These are phyloP conservation scores for Tachystola acroxantha DNA, from an alignment of 2,888 invertebrate genomes.

Conservation along the genomic window DNA sequence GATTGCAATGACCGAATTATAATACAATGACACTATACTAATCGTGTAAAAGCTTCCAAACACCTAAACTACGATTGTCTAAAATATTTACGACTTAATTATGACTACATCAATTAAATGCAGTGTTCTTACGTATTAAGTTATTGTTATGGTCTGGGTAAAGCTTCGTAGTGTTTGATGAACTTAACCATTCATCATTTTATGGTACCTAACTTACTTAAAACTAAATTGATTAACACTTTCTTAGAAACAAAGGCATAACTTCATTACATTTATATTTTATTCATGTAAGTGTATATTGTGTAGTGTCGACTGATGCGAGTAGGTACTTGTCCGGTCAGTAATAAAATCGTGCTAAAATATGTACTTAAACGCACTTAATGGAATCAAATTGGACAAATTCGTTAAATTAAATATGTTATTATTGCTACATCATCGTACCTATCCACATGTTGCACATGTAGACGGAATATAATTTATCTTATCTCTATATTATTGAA, in stretches of 20 bases:
- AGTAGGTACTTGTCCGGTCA: no score
- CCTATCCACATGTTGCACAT: background rate
- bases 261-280: no score
- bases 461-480: background rate
- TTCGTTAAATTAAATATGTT: no score
- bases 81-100: conserved; percentile 34
- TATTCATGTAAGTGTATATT: no score
- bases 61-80: conserved; percentile 62
- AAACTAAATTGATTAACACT: no score
- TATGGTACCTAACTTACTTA: conserved; percentile 3
- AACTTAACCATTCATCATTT: conserved; percentile 19
- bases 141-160: conserved; percentile 66
- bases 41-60: conserved; percentile 76
- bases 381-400: no score
- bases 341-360: no score
- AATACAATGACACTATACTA: conserved; percentile 58
- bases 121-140: conserved; percentile 56
- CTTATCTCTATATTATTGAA: no score
- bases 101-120: conserved; percentile 34
- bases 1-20: conserved; percentile 45
- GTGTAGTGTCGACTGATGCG: no score
- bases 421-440: no score
- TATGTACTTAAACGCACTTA: no score
- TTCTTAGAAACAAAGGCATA: no score
- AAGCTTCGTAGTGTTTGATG: conserved; percentile 50